These are phyloP conservation scores for Otolemur garnettii DNA, from an alignment of 2,113 vertebrate genomes.

Conservation along the genomic window DNA sequence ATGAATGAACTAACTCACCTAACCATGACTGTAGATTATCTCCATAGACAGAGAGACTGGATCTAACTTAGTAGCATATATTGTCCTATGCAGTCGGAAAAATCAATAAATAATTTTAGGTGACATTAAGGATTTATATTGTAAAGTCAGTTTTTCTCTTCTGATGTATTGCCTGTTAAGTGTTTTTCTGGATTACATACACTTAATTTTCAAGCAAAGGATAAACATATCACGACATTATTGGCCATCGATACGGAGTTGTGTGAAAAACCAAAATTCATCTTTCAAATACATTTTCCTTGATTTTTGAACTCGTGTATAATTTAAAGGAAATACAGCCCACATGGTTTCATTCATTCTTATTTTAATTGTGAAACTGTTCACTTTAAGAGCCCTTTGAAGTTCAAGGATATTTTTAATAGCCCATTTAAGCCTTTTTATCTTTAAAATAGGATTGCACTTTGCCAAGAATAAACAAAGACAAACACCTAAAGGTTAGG, in stretches of 20 bases:
- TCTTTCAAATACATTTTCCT: constrained; percentile 3
- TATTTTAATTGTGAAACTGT: constrained; percentile 71
- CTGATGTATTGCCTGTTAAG: neutral
- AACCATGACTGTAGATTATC: neutral
- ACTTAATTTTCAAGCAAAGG: constrained; percentile 34
- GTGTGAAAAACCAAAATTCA: constrained; percentile 30
- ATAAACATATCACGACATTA: neutral
- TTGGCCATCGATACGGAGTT: neutral
- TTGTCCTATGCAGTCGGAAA: neutral
- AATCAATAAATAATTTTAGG: constrained; percentile 26
- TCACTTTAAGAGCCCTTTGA: constrained; percentile 68
- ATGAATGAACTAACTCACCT: neutral
- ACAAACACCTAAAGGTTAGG: constrained; percentile 63
- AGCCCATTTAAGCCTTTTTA: constrained; percentile 66
- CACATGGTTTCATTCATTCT: constrained; percentile 73
- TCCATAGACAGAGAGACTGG: neutral
- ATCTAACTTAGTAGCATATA: neutral
- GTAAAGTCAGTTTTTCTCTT: neutral
- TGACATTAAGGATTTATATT: neutral
- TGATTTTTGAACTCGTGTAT: constrained; percentile 55
- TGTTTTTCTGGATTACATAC: constrained; percentile 6
- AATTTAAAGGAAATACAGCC: constrained; percentile 55
- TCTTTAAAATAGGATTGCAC: constrained; percentile 58
- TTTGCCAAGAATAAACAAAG: constrained; percentile 77
- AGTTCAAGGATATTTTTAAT: constrained; percentile 70